These are phyloP conservation scores for Rostratula benghalensis DNA, from an alignment of 2,113 vertebrate genomes.

Conservation along the genomic window DNA sequence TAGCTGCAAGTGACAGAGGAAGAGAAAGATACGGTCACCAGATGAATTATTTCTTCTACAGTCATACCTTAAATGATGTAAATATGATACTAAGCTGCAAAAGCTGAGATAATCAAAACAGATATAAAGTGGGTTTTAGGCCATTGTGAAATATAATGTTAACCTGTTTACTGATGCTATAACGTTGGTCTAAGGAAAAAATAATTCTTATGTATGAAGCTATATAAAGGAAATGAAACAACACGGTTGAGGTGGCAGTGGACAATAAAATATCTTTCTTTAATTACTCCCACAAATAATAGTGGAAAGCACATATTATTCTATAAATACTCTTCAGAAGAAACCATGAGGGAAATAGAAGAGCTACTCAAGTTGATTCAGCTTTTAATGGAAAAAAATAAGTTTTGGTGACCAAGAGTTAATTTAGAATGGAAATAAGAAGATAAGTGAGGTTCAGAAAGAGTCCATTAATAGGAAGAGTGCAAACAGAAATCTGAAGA, in stretches of 20 bases:
- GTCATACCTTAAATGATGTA: not conserved
- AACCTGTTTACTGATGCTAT: not conserved
- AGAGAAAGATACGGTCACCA: not conserved
- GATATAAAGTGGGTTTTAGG: not conserved
- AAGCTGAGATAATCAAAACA: not conserved
- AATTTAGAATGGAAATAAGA: not conserved
- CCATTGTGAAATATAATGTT: not conserved
- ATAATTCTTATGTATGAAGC: not conserved
- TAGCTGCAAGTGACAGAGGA: not conserved
- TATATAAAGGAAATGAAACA: not conserved
- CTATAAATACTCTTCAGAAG: not conserved
- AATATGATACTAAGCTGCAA: not conserved
- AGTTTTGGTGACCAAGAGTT: not conserved
- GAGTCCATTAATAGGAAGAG: not conserved
- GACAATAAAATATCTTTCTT: not conserved
- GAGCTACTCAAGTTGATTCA: not conserved
- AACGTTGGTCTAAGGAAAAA: not conserved
- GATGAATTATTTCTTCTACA: not conserved
- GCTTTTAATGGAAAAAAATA: not conserved
- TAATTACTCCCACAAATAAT: not conserved
- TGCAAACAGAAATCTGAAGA: not conserved
- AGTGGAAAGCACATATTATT: not conserved
- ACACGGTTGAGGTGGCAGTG: not conserved
- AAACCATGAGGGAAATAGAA: not conserved
- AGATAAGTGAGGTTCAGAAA: not conserved